Base-by-base conservation (phyloP, 2,113 vertebrate species). In the Bubo scandiacus region DNA sequence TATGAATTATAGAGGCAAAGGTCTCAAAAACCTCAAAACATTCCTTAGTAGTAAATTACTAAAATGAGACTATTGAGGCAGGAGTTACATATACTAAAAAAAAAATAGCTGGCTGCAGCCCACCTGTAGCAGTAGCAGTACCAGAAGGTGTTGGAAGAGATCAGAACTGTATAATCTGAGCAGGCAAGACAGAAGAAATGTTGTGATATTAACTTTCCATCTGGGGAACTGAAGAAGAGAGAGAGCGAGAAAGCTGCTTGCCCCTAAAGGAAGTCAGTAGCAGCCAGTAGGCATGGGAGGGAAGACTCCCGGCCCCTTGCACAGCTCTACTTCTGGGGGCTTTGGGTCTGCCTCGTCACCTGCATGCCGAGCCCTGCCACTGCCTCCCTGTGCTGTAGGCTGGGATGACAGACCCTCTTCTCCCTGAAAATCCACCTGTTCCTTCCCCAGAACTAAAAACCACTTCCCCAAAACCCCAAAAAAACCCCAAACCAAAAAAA, bases 291-390 rank as follows among this genome's bases (percentile, higher is more conserved):
- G 6, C 1, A 0, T 18, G 22, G 29, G 19, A 79, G 32, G 25
- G 22, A 59, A 13, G 15, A 23, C 11, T 42, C 8, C 42, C 15
- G 15, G 25, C 15, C 7, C 6, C 12, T 19, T 22, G 12, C 4
- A 38, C 27, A 36, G 15, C 12, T 10, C 8, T n/a, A 0, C 3
- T 40, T 22, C 11, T 15, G 9, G 12, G 15, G 16, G 0, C 30
- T 85, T 59, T 6, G 9, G 14, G 8, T 29, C 10, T 47, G 8
- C 23, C 12, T 34, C 0, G 0, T 43, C 7, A 19, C 2, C 34
- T 43, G 30, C 30, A 47, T 0, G 1, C 26, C 8, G 30, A 29
- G 13, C 6, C 19, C 27, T 38, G 15, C 10, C n/a, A 72, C 11
- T 13, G 38, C 10, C 18, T 54, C 32, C 23, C 15, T 68, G 42